A percentile compares a stretch with the other conserved stretches of the same genome.
These are phyloP conservation scores for Aegotheles bennettii DNA, from an alignment of 2,113 vertebrate genomes.

Conservation along the genomic window DNA sequence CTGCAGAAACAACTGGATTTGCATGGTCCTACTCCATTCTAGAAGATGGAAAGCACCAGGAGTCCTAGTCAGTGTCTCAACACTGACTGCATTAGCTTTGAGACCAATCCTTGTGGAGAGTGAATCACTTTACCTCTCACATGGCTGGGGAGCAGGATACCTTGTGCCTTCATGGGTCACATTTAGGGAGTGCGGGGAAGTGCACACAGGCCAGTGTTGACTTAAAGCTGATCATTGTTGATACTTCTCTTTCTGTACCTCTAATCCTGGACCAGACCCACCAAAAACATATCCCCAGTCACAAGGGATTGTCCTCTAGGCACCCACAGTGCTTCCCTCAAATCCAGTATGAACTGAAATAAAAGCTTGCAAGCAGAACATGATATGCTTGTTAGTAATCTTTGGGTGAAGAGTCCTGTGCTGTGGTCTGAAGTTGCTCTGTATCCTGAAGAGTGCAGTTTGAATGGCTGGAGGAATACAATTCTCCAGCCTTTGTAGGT, in stretches of 20 bases:
- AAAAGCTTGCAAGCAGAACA: not conserved
- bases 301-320: not conserved
- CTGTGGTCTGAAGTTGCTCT: not conserved
- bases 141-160: not conserved
- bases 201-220: not conserved
- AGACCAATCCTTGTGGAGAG: not conserved
- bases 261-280: not conserved
- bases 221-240: not conserved
- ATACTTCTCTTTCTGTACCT: not conserved
- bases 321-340: not conserved
- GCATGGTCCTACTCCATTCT: not conserved
- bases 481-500: not conserved
- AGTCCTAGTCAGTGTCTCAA: not conserved
- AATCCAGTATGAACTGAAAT: not conserved
- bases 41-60: not conserved
- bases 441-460: not conserved
- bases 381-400: rapidly evolving
- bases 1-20: not conserved
- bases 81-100: rapidly evolving
- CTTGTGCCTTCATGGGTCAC: rapidly evolving
- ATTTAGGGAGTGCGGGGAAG: rapidly evolving
- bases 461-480: not conserved
- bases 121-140: not conserved
- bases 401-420: not conserved
- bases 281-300: rapidly evolving